A percentile compares a stretch with the other conserved stretches of the same genome.
Evolutionary conservation across 2,797 vertebrate species (phyloP).

Genomic region (Platyrinchus mystaceus): DNA sequence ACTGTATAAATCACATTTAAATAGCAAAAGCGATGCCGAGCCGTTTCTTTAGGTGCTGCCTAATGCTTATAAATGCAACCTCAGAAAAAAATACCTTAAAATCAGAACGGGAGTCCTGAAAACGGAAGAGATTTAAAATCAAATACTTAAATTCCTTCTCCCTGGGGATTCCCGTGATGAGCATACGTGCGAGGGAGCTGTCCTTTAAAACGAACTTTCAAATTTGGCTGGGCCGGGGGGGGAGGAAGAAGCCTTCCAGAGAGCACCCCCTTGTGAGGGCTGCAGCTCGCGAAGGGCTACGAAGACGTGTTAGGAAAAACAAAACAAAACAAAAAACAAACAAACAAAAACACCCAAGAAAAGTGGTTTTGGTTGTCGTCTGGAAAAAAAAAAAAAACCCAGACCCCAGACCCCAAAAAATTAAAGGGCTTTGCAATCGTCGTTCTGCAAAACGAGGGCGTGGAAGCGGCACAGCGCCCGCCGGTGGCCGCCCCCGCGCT

Average conservation of each 20-base stretch:
- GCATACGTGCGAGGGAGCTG: neutral
- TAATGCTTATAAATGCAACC: neutral
- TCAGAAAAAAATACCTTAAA: neutral
- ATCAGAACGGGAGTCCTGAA: neutral
- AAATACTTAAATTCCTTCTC: neutral
- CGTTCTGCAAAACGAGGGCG: neutral
- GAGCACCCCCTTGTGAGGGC: no score
- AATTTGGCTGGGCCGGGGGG: neutral
- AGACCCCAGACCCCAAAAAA: rapidly evolving
- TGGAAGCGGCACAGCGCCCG: neutral
- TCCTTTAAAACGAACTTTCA: neutral
- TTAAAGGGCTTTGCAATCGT: neutral
- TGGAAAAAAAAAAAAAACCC: neutral
- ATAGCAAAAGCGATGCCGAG: neutral
- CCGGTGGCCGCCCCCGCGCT: neutral
- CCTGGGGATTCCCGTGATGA: neutral
- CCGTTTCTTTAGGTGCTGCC: neutral
- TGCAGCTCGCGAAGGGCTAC: neutral
- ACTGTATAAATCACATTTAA: neutral
- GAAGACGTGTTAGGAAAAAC: neutral
- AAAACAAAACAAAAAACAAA: neutral
- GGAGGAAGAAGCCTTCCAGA: no score
- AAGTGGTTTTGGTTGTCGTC: neutral
- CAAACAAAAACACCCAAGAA: no score
- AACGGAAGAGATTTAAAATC: neutral